Base-by-base conservation (phyloP, 53 echinoderm and acorn worm genomes). In the Astropecten irregularis region DNA sequence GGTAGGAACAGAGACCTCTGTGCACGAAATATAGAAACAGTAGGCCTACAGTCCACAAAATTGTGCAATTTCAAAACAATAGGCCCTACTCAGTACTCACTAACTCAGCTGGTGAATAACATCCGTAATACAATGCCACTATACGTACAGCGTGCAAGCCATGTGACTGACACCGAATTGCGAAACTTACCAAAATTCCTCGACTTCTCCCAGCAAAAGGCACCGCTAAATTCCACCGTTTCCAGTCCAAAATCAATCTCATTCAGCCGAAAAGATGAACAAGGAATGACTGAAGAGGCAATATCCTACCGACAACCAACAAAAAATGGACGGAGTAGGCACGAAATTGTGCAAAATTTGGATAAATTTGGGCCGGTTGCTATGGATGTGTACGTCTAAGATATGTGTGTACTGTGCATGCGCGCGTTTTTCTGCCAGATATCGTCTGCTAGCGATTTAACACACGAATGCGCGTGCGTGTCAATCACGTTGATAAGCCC, bases 401-500 rank as follows among this genome's bases (percentile, higher is more conserved):
- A 14, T 46, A 9, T 7, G 8, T 46, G 47, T 14, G 47, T 9
- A n/a, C n/a, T n/a, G n/a, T n/a, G n/a, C n/a, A n/a, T n/a, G n/a
- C n/a, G n/a, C n/a, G n/a, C n/a, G n/a, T n/a, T n/a, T n/a, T n/a
- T n/a, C n/a, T n/a, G 8, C 55, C 27, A 67, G 55, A 73, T 50
- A 55, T 73, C 73, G 73, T 73, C 73, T 73, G 73, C 73, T 73
- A 19, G 30, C 36, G 39, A 73, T 52, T 36, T 63, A 35, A 29
- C 63, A 25, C 52, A 52, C 73, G 37, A 73, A 15, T 25, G 73
- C 73, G 54, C 73, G 73, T 55, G 73, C 73, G 73, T 73, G 38
- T 36, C 73, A 73, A 73, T 73, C 73, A 73, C 67, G 33, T 73
- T 73, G 8, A 38, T 73, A 73, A 28, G 73, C 73, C 73, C 73